Base-by-base conservation (phyloP, 1,140 invertebrate genomes). In the Bicyclus anynana region DNA sequence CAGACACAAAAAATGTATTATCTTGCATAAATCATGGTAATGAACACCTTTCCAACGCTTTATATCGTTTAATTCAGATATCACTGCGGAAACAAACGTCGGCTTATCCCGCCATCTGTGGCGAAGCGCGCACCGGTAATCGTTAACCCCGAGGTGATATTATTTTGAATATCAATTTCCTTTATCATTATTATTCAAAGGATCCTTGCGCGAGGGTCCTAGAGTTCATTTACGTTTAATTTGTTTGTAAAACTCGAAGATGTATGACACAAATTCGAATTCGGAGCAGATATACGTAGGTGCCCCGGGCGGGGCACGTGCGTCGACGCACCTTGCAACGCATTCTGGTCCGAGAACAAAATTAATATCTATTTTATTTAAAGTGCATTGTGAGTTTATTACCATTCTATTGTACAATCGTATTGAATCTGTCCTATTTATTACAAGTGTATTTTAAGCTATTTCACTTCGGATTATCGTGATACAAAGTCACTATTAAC, bases 141-240 rank as follows among this genome's bases (percentile, higher is more conserved):
- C 85, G 85, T 88, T 88, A 86, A 88, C 85, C 85, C 83, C 74
- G 83, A 81, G 85, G 85, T 88, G 85, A 86, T 88, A 88, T 88
- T 82, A 84, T 88, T 86, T 88, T 84, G 74, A 85, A 88, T 88
- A 85, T 84, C 74, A 74, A 79, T 86, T 85, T 77, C 72, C 69
- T 81, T 80, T 77, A 72, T 74, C 66, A 78, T 77, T 84, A 80
- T 78, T 84, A 81, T 83, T 77, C 66, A 84, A 84, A 80, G 75
- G 71, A 67, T 67, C 73, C 76, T 83, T 81, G 76, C 66, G 56
- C 40, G 52, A 54, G 62, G 66, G 74, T 58, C 61, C 62, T 84
- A 88, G 69, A 73, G 82, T 81, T 67, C 71, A 84, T 85, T 85
- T 83, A 71, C 65, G 67, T 69, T 70, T 67, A 38, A 67, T 67